phyloP scores from a whole-genome alignment of 2,113 vertebrate species.

The Anthoscopus minutus region DNA sequence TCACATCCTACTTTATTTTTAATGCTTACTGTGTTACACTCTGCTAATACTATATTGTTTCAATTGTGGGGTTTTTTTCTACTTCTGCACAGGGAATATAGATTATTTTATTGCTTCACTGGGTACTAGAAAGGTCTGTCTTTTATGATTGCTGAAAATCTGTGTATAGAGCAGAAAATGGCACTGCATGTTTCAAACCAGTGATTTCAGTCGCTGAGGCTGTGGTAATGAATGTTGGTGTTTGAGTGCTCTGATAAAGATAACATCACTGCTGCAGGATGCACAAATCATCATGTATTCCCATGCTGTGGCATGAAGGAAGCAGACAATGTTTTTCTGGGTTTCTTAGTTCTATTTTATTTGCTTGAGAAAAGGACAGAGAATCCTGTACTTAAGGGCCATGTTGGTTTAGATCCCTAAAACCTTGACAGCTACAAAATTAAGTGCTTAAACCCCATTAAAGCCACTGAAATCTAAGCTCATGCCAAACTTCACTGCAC shows the following conservation, averaged over 20 bases:
- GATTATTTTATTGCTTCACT: constrained; percentile 41
- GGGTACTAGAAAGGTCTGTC: constrained; percentile 26
- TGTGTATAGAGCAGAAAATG: constrained; percentile 11
- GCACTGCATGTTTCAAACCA: constrained; percentile 30
- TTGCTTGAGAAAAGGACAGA: neutral
- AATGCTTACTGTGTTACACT: neutral
- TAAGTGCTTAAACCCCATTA: neutral
- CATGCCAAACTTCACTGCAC: neutral
- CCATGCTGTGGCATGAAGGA: neutral
- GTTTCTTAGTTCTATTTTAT: neutral
- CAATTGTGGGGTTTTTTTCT: neutral
- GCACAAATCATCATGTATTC: neutral
- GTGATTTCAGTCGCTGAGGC: neutral
- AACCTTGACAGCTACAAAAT: neutral
- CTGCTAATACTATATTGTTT: neutral
- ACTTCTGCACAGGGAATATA: constrained; percentile 14
- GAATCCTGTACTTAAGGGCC: neutral
- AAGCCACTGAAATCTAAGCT: neutral
- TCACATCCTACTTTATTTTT: constrained; percentile 21
- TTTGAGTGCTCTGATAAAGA: constrained; percentile 36
- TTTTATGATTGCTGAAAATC: constrained; percentile 33
- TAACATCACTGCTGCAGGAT: neutral
- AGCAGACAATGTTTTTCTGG: neutral
- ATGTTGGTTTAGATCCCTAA: neutral
- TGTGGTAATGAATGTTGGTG: constrained; percentile 24